These are phyloP conservation scores for Dryas iulia DNA, from an alignment of 1,140 invertebrate genomes.

Conservation along the genomic window DNA sequence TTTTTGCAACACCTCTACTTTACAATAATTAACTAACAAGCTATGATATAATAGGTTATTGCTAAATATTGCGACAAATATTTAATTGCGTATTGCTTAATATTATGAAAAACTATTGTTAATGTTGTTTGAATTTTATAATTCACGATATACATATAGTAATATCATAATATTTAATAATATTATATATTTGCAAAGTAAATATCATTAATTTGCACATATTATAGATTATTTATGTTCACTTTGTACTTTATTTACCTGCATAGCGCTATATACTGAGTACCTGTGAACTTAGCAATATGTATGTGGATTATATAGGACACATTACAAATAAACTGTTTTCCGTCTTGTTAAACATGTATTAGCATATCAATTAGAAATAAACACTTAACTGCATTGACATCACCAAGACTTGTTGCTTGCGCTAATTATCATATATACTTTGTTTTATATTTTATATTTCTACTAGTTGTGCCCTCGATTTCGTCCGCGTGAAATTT, in stretches of 20 bases:
- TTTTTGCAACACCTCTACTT: neutral
- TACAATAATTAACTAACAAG: neutral
- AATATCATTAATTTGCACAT: neutral
- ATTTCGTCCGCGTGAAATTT: too few relatives aligned
- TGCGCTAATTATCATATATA: neutral
- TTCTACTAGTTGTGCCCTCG: too few relatives aligned
- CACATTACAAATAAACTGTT: conserved; percentile 5
- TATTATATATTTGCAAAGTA: neutral
- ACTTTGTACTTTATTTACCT: neutral
- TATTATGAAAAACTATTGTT: neutral
- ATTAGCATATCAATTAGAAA: neutral
- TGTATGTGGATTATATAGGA: neutral
- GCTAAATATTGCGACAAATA: neutral
- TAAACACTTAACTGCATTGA: conserved; percentile 12
- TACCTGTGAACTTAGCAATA: neutral
- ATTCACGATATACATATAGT: neutral
- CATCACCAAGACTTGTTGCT: conserved; percentile 12
- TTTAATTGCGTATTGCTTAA: neutral
- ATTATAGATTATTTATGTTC: neutral
- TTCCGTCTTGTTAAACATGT: conserved; percentile 11
- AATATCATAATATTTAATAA: too few relatives aligned
- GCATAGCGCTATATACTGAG: neutral
- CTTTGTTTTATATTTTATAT: neutral
- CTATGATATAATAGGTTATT: neutral
- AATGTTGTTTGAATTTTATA: neutral